These are phyloP conservation scores for Idaea aversata DNA, from an alignment of 2,888 invertebrate genomes.

Conservation along the genomic window DNA sequence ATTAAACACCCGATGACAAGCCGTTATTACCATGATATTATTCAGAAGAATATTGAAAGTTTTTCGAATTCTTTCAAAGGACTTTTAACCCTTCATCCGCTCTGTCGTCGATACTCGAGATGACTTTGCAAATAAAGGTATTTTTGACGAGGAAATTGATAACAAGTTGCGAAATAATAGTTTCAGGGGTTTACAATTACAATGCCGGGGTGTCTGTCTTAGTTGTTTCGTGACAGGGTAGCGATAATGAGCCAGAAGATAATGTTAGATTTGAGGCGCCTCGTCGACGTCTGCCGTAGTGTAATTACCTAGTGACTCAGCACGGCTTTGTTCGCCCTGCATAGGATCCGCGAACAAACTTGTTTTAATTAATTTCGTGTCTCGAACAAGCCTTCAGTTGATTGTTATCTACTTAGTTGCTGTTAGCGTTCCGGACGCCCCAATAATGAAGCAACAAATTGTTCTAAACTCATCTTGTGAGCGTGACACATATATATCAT, in stretches of 20 bases:
- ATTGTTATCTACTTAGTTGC: slow-evolving; percentile 80
- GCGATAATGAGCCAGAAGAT: slow-evolving; percentile 59
- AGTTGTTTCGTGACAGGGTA: slow-evolving; percentile 38
- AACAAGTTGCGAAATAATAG: slow-evolving; percentile 23
- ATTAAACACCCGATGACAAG: slow-evolving; percentile 77
- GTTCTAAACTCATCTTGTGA: slow-evolving; percentile 60
- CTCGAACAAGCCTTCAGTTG: slow-evolving; percentile 78
- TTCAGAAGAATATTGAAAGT: slow-evolving; percentile 44
- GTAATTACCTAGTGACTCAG: slow-evolving; percentile 80
- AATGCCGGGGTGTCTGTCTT: slow-evolving; percentile 16
- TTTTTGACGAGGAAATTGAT: slow-evolving; percentile 30
- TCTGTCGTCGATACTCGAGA: slow-evolving; percentile 32
- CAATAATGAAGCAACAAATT: slow-evolving; percentile 75
- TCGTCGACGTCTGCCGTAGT: slow-evolving; percentile 58
- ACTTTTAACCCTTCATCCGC: slow-evolving; percentile 42
- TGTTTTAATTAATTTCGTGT: slow-evolving; percentile 81
- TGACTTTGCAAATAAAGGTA: slow-evolving; percentile 35
- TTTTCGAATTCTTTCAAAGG: slow-evolving; percentile 35
- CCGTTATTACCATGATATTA: slow-evolving; percentile 61
- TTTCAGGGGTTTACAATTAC: slow-evolving; percentile 20
- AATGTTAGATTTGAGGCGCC: slow-evolving; percentile 71
- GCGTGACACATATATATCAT: slow-evolving; percentile 31
- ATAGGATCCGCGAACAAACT: slow-evolving; percentile 80
- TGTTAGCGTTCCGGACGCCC: slow-evolving; percentile 72
- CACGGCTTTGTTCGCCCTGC: slow-evolving; percentile 77